Evolutionary conservation across 2,888 invertebrate species (phyloP), one percentile per base, ranked within the genome.

Genomic region (Megaustenia siamemsis): DNA sequence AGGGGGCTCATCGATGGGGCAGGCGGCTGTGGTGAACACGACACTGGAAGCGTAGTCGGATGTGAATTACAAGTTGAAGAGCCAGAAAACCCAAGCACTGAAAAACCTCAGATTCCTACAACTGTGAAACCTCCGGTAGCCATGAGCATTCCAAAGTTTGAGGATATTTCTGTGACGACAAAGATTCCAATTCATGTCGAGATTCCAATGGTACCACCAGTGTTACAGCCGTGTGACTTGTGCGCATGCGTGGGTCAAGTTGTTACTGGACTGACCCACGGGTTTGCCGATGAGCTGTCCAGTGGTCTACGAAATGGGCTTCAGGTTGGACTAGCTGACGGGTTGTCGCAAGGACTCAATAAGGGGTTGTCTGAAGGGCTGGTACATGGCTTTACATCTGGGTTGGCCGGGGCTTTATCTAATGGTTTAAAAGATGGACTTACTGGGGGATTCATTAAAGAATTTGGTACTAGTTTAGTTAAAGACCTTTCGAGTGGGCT

Each of bases 291-390:
- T 35, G 49, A 49, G 15, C 32, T 73, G 32, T 32, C 73, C 49
- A 49, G n/a, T 73, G 73, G 73, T 24, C 49, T 73, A 10, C 32
- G 18, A 32, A 21, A 35, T n/a, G 73, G 49, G 21, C n/a, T 73
- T 49, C 49, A 18, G 53, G 15, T 18, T 15, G 73, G 73, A 32
- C 73, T 73, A 10, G 32, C 73, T 3, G 35, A 45, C 3, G n/a
- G 32, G 21, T 35, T 73, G 21, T 49, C 49, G 32, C 28, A 49
- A 18, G 73, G 28, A 18, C 21, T 73, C 1, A 32, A 18, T 49
- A 73, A 73, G 5, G 73, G 73, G 53, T 49, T 73, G 53, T 49
- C 28, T 32, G 21, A 73, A 35, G 73, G 73, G 12, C 40, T 69
- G 40, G 40, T 43, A 3, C 40, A 43, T 5, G 43, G 43, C n/a